Conservation (phyloP, 1,140 invertebrate genomes). For the Trichoplusia ni region DNA sequence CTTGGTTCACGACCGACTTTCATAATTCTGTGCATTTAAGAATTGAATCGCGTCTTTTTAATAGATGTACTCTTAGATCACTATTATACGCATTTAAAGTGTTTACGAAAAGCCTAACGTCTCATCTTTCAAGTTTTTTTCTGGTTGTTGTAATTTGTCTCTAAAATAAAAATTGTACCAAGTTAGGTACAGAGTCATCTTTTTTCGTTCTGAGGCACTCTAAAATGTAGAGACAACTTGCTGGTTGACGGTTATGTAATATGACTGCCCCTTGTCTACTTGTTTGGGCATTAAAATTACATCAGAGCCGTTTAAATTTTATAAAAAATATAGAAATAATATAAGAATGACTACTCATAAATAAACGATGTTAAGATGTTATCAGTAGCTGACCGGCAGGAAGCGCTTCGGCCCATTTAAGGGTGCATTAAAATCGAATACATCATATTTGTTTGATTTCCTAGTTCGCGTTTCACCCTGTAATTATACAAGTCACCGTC, state of each 20-base stretch:
- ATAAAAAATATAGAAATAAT: constrained; percentile 70
- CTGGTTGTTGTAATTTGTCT: too few species aligned
- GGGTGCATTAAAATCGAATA: constrained; percentile 81
- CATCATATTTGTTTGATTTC: constrained; percentile 82
- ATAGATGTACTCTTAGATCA: too few species aligned
- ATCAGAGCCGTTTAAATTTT: constrained; percentile 71
- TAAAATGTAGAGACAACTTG: constrained; percentile 65
- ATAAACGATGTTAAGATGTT: constrained; percentile 72
- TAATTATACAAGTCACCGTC: constrained; percentile 80
- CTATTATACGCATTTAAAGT: too few species aligned
- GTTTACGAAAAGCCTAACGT: too few species aligned
- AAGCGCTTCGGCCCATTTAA: constrained; percentile 79
- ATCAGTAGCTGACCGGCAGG: constrained; percentile 69
- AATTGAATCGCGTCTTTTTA: too few species aligned
- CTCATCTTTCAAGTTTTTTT: too few species aligned
- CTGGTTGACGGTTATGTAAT: constrained; percentile 63
- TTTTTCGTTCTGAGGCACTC: too few species aligned
- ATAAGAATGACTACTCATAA: constrained; percentile 67
- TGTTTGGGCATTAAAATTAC: constrained; percentile 70
- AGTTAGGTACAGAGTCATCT: too few species aligned
- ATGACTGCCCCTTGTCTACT: constrained; percentile 62
- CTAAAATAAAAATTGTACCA: too few species aligned
- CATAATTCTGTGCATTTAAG: constrained; percentile 32
- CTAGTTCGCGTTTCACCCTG: constrained; percentile 78
- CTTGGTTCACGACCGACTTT: constrained; percentile 49